Evolutionary conservation across 1,140 invertebrate species (phyloP), one percentile per base, ranked within the genome.

Genomic region (Polypedilum pembai): DNA sequence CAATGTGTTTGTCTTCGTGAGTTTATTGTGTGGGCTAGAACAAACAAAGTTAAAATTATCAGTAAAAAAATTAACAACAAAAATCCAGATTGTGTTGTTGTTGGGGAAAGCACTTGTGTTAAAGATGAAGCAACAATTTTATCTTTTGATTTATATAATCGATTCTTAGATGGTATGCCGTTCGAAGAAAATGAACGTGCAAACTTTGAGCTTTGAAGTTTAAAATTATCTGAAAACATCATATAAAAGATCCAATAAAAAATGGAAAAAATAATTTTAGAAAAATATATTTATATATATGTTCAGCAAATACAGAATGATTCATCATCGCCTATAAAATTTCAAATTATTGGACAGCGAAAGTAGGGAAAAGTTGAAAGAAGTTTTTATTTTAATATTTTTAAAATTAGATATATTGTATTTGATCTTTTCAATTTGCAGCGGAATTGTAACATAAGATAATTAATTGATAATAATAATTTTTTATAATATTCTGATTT

Each of bases 391-490:
- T n/a, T n/a, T n/a, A 33, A 33, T 33, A 33, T 3, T 33, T 33
- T 56, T 56, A 56, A 56, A 56, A 56, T 56, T 56, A 33, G 24
- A 5, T 33, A 33, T 33, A 33, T 33, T 33, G 24, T 33, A 33
- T 33, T 56, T 56, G 45, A 56, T 56, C 45, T n/a, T 56, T 56
- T 56, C n/a, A n/a, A n/a, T 56, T 15, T 56, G n/a, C 45, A n/a
- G 45, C 45, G n/a, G 0, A 56, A 1, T 56, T 56, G 45, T n/a
- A 56, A 56, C 45, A 56, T 4, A 56, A 33, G 24, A 56, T 56
- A 56, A 56, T 56, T 56, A 56, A 56, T 45, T n/a, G n/a, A 56
- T 12, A 56, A 56, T 56, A 56, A 56, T 56, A 56, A 56, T 56
- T 56, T 56, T 56, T n/a, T n/a, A n/a, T n/a, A n/a, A 56, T 56